Base-by-base conservation (phyloP, 2,797 vertebrate genomes). In the Schizopygopsis malacanthus region DNA sequence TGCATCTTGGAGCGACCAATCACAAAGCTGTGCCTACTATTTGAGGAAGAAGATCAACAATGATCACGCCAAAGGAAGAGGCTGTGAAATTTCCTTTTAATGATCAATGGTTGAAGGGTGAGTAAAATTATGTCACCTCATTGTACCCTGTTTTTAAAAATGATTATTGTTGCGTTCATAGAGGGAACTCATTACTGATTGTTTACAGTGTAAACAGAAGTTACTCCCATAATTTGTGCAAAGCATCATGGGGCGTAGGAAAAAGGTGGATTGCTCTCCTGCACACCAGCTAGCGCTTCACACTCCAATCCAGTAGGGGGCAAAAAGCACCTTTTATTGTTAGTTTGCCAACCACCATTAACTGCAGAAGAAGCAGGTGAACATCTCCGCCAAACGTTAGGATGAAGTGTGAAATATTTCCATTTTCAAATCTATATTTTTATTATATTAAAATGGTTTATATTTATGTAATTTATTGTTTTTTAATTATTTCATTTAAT, bases 301-400 rank as follows among this genome's bases (percentile, higher is more conserved):
- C 6, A 72, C 43, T 73, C 71, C n/a, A 73, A 50, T 18, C n/a
- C 71, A 50, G 43, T 73, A 50, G 71, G 71, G 50, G 43, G n/a
- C 43, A 16, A 47, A 50, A 50, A 28, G 43, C 43, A 72, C n/a
- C 6, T 72, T 16, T 47, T 72, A 47, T 25, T 28, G 22, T 72
- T 72, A n/a, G 12, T 72, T 72, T 72, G n/a, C 43, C 43, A 47
- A 73, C 71, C n/a, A 28, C 3, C 43, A 73, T 47, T 47, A 73
- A 70, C 20, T 43, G 37, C 20, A 70, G 37, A 22, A 70, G 39
- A 22, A 70, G 39, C 56, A 59, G 22, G 56, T 70, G 37, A 22
- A 11, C 69, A n/a, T 71, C 39, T 71, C 20, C 0, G 18, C 9
- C 9, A 11, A 70, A 37, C 3, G 2, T 37, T 41, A 22, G 20